These are phyloP conservation scores for Onychorhynchus coronatus DNA, from an alignment of 2,113 vertebrate genomes.

Conservation along the genomic window DNA sequence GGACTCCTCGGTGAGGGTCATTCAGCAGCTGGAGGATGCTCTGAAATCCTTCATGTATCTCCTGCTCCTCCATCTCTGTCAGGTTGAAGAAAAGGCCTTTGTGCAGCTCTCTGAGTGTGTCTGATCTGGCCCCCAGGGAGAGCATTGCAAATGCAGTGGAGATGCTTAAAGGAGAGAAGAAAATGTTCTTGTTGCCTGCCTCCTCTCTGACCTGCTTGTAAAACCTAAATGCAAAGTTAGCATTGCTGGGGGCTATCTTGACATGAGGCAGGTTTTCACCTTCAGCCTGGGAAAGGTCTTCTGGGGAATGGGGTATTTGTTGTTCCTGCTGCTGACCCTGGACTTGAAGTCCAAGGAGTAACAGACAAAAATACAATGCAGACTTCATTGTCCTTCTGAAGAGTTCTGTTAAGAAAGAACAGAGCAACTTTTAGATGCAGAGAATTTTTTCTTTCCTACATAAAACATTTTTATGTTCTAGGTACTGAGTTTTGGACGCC, in stretches of 20 bases:
- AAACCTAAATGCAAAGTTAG: conserved; percentile 80
- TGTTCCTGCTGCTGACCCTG: conserved; percentile 1
- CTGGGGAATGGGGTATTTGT: not conserved
- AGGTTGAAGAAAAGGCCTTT: conserved; percentile 72
- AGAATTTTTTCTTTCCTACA: not conserved
- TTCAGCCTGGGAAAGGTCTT: not conserved
- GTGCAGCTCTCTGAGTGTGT: conserved; percentile 77
- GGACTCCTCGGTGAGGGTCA: not conserved
- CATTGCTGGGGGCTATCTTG: conserved; percentile 66
- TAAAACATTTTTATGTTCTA: not conserved
- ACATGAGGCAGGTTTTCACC: not conserved
- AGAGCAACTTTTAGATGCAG: not conserved
- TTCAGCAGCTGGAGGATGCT: conserved; percentile 70
- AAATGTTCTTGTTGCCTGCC: conserved; percentile 66
- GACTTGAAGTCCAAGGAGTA: conserved; percentile 52
- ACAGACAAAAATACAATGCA: conserved; percentile 1
- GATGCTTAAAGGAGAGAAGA: conserved; percentile 86
- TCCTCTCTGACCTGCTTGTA: conserved; percentile 73
- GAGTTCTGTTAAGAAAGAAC: conserved; percentile 16
- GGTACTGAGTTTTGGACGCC: not conserved
- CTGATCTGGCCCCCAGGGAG: conserved; percentile 73
- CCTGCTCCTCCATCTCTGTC: not conserved
- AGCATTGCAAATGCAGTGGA: conserved; percentile 81
- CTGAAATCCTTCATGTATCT: conserved; percentile 76
- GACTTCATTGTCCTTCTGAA: conserved; percentile 54